phyloP scores from a whole-genome alignment of 2,113 vertebrate genomes.

The Podiceps cristatus region DNA sequence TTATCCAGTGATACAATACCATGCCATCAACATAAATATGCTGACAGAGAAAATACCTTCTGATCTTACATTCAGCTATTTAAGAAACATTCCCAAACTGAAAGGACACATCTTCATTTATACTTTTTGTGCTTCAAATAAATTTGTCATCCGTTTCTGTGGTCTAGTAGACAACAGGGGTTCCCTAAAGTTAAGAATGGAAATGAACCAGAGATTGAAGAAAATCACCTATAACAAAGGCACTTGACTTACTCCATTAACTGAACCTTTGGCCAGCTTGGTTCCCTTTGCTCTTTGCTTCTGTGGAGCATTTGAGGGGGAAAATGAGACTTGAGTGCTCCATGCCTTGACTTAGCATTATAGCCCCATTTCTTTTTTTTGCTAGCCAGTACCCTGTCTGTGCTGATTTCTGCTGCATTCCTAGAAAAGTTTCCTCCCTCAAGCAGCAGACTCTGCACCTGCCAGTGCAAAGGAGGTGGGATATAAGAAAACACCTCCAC shows the following conservation, averaged over 20 bases:
- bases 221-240: background rate
- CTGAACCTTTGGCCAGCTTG: background rate
- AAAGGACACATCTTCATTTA: background rate
- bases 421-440: background rate
- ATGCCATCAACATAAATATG: background rate
- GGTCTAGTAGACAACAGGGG: background rate
- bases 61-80: background rate
- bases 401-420: background rate
- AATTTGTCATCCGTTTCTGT: background rate
- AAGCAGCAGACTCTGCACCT: background rate
- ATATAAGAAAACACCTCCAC: slow-evolving; percentile 4
- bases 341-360: background rate
- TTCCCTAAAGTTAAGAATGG: background rate
- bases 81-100: background rate
- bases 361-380: background rate
- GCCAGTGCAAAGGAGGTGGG: background rate
- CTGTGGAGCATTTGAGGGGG: background rate
- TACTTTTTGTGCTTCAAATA: background rate
- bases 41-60: background rate
- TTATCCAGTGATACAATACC: background rate
- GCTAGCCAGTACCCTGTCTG: background rate
- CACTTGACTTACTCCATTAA: background rate
- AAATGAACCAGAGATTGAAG: background rate
- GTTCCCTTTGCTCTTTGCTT: background rate
- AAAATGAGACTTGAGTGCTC: background rate